These are phyloP conservation scores for Ostrea denselamellosa DNA, from an alignment of 1,140 invertebrate genomes.

Conservation along the genomic window DNA sequence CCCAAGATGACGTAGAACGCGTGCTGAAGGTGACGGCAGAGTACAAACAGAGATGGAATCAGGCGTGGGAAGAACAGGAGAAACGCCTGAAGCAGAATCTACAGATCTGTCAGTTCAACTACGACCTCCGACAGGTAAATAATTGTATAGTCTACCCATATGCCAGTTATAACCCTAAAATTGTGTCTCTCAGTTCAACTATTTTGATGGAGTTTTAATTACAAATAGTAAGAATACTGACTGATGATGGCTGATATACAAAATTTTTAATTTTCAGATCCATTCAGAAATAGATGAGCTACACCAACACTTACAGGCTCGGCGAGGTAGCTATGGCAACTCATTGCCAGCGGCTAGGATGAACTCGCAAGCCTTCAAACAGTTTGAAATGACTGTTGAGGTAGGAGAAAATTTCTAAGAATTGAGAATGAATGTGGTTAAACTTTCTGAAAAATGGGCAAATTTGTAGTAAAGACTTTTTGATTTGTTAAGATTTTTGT, in stretches of 20 bases:
- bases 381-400: slow-evolving; percentile 89
- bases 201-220: too few species aligned
- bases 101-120: slow-evolving; percentile 85
- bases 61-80: slow-evolving; percentile 83
- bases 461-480: too few species aligned
- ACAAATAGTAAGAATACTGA: too few species aligned
- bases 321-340: slow-evolving; percentile 86
- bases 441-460: too few species aligned
- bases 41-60: slow-evolving; percentile 81
- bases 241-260: too few species aligned
- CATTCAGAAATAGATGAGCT: slow-evolving; percentile 86
- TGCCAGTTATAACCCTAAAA: too few species aligned
- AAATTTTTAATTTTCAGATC: slow-evolving; percentile 80
- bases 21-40: slow-evolving; percentile 83
- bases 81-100: slow-evolving; percentile 83
- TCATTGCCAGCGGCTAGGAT: slow-evolving; percentile 85
- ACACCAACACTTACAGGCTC: slow-evolving; percentile 83
- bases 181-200: too few species aligned
- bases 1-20: slow-evolving; percentile 85
- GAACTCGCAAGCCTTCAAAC: slow-evolving; percentile 85
- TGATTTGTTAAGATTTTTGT: too few species aligned
- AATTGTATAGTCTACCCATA: too few species aligned
- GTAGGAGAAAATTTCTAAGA: slow-evolving; percentile 79
- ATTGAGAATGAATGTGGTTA: neutral
- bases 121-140: slow-evolving; percentile 83